Evolutionary conservation across 1,140 invertebrate species (phyloP).

Genomic region (Cylas formicarius): DNA sequence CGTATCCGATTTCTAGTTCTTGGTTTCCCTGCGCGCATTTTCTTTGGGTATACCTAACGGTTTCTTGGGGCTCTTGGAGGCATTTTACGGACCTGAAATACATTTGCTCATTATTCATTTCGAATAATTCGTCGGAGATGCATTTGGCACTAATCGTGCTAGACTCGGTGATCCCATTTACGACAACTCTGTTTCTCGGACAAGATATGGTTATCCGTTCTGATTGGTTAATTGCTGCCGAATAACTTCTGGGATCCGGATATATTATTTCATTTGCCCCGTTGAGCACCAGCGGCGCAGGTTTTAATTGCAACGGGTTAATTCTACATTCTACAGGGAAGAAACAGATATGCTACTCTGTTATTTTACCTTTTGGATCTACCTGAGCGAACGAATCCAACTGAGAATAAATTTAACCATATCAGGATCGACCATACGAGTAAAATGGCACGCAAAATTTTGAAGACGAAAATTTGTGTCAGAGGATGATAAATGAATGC

Average conservation of each 20-base stretch:
- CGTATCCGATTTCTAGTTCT: slow-evolving; percentile 38
- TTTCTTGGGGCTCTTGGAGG: slow-evolving; percentile 10
- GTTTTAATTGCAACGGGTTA: slow-evolving; percentile 5
- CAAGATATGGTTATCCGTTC: slow-evolving; percentile 18
- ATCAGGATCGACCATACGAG: too few species aligned
- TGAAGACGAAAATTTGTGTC: too few species aligned
- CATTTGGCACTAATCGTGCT: slow-evolving; percentile 4
- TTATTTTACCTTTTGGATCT: too few species aligned
- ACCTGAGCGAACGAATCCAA: too few species aligned
- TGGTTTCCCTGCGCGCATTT: slow-evolving; percentile 37
- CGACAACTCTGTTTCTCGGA: slow-evolving; percentile 16
- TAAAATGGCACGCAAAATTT: too few species aligned
- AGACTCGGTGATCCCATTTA: slow-evolving; percentile 1
- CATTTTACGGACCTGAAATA: slow-evolving; percentile 21
- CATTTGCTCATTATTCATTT: slow-evolving; percentile 1
- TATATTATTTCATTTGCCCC: slow-evolving; percentile 7
- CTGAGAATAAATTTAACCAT: too few species aligned
- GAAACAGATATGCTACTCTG: too few species aligned
- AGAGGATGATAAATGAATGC: too few species aligned
- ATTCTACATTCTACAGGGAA: slow-evolving; percentile 13
- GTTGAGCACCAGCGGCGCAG: slow-evolving; percentile 8
- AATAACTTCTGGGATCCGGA: not conserved
- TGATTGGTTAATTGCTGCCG: not conserved
- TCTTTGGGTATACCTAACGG: slow-evolving; percentile 19
- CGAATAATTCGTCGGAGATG: not conserved